Evolutionary conservation across 2,888 invertebrate species (phyloP).

Genomic region (Trilocha varians): DNA sequence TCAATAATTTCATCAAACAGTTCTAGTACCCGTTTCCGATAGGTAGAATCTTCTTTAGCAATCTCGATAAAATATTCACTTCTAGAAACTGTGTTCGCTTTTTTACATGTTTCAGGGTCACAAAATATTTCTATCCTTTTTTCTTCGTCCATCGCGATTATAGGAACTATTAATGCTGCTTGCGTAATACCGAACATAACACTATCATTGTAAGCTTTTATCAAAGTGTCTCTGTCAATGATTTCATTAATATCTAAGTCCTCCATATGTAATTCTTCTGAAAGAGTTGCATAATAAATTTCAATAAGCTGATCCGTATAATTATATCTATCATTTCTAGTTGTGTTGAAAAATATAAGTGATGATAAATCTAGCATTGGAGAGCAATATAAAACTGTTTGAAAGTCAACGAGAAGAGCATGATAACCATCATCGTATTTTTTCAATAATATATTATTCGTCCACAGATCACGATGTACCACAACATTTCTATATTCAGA

Average conservation of each 20-base stretch:
- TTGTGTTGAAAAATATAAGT: constrained; percentile 70
- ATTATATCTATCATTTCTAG: constrained; percentile 45
- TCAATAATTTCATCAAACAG: constrained; percentile 73
- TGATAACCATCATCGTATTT: constrained; percentile 39
- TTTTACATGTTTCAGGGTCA: constrained; percentile 27
- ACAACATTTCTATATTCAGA: constrained; percentile 60
- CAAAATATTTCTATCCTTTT: constrained; percentile 36
- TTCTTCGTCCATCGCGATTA: constrained; percentile 32
- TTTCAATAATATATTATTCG: constrained; percentile 74
- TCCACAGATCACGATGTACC: constrained; percentile 76
- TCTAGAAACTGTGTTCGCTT: constrained; percentile 36
- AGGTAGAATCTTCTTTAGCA: constrained; percentile 33
- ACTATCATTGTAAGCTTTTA: constrained; percentile 38
- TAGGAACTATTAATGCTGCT: constrained; percentile 48
- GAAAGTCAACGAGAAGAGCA: constrained; percentile 78
- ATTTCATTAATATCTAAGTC: constrained; percentile 28
- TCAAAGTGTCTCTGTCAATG: constrained; percentile 25
- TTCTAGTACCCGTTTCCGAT: constrained; percentile 59
- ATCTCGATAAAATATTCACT: constrained; percentile 43
- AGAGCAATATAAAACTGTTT: constrained; percentile 77
- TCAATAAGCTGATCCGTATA: constrained; percentile 58
- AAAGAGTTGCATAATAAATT: constrained; percentile 68
- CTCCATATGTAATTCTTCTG: constrained; percentile 44
- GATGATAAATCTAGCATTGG: constrained; percentile 77
- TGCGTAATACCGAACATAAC: constrained; percentile 48